Evolutionary conservation across 2,797 vertebrate species (phyloP), one percentile per base, ranked within the genome.

Genomic region (Streptopelia turtur): DNA sequence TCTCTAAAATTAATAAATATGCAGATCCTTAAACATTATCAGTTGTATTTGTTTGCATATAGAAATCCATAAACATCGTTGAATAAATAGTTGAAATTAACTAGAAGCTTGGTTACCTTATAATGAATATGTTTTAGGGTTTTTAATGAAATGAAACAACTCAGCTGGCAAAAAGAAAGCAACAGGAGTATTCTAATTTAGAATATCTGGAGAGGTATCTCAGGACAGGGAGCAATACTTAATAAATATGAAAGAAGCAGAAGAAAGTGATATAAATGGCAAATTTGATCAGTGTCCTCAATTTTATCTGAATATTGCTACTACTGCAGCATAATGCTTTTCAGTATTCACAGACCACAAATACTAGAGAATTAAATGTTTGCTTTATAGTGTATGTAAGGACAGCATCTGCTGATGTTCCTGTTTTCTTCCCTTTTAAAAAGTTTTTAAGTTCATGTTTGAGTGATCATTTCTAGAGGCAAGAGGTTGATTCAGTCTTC

Each of bases 301-400:
- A 17, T 84, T 86, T 90, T 9, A 20, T 77, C 9, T 8, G 33
- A 5, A 75, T 79, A 52, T 75, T 84, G 39, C 6, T 47, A 25
- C 76, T 83, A 64, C 41, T 43, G 53, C 57, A 85, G 23, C 24
- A 59, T 52, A 35, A 61, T 49, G 13, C 24, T 33, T 41, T 72
- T 66, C 52, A 49, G 12, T 49, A 82, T 31, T 77, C 39, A 28
- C 16, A 78, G 37, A 37, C 25, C 52, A 59, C 1, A 0, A 27
- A 17, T 0, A 0, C 20, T 64, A 10, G 18, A 52, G 53, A 77
- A 30, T 9, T 4, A 45, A 39, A 52, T 18, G 3, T 13, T 91
- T 1, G 0, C 5, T 52, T 87, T 82, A n/a, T 13, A 47, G 35
- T 49, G 52, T 13, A 31, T 0, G 0, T 50, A 69, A 66, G 33